A percentile compares a stretch with the other conserved stretches of the same genome.
phyloP scores from a whole-genome alignment of 2,797 vertebrate genomes.

The Macropus fuliginosus region DNA sequence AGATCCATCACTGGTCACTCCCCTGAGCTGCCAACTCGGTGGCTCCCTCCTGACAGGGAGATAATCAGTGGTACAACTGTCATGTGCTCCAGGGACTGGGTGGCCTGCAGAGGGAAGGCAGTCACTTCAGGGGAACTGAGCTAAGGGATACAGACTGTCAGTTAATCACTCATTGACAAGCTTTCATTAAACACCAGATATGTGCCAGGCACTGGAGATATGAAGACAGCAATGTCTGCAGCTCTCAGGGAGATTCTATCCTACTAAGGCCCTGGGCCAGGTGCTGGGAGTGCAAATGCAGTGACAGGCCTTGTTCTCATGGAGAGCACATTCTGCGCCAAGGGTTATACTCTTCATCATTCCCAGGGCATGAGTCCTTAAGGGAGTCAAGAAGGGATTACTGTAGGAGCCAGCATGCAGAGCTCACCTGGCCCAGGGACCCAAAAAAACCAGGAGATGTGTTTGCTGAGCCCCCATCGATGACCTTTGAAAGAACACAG shows the following conservation, averaged over 20 bases:
- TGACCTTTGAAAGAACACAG: neutral
- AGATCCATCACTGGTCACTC: neutral
- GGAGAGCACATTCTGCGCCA: neutral
- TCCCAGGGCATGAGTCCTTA: neutral
- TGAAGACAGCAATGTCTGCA: neutral
- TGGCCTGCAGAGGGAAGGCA: neutral
- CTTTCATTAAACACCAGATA: neutral
- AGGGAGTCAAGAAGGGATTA: neutral
- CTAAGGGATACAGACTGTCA: neutral
- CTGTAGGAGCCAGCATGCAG: neutral
- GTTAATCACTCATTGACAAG: neutral
- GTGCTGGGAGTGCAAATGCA: neutral
- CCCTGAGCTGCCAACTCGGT: rapidly evolving
- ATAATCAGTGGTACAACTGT: too few species aligned
- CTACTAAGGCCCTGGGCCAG: neutral
- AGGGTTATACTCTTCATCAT: neutral
- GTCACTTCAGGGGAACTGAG: neutral
- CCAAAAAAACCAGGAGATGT: neutral
- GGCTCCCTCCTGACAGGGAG: neutral
- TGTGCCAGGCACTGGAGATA: too few species aligned
- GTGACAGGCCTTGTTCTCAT: neutral
- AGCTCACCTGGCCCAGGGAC: neutral
- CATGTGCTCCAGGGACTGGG: neutral
- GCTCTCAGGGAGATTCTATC: neutral
- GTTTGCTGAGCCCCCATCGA: neutral